Conservation (phyloP, 1,140 invertebrate genomes). For the Bombus terrestris region DNA sequence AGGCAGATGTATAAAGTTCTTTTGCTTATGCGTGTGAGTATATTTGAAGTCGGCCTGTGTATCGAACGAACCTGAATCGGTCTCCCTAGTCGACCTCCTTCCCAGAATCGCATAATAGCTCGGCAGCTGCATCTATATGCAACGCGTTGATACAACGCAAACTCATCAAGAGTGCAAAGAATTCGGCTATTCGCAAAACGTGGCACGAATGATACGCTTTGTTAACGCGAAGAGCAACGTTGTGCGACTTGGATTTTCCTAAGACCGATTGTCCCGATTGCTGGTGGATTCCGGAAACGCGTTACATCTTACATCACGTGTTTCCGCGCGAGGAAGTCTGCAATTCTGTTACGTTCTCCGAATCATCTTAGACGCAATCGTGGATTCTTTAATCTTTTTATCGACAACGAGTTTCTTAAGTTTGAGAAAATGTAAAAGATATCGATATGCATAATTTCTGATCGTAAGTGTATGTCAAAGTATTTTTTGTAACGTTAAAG, state of each 20-base stretch:
- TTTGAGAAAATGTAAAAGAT: too few relatives aligned
- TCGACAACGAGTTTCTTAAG: too few relatives aligned
- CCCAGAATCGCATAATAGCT: slow-evolving; percentile 18
- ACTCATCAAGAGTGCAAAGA: neutral
- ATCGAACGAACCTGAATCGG: slow-evolving; percentile 10
- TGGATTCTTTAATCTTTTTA: too few relatives aligned
- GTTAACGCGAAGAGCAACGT: too few relatives aligned
- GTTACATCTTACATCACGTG: neutral
- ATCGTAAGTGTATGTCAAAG: too few relatives aligned
- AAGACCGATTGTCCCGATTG: too few relatives aligned
- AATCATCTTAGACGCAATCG: too few relatives aligned
- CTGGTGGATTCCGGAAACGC: too few relatives aligned
- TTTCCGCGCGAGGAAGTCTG: neutral
- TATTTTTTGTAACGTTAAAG: too few relatives aligned
- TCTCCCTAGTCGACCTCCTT: neutral
- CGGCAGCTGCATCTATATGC: neutral
- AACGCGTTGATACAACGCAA: neutral
- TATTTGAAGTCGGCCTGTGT: slow-evolving; percentile 22
- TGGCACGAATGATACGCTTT: neutral
- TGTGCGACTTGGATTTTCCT: too few relatives aligned
- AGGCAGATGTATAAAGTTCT: slow-evolving; percentile 11
- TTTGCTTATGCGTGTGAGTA: slow-evolving; percentile 18
- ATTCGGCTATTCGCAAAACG: neutral
- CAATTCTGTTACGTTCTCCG: too few relatives aligned
- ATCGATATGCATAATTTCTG: too few relatives aligned